Conservation (phyloP, 2,797 vertebrate species). For the Luscinia luscinia region DNA sequence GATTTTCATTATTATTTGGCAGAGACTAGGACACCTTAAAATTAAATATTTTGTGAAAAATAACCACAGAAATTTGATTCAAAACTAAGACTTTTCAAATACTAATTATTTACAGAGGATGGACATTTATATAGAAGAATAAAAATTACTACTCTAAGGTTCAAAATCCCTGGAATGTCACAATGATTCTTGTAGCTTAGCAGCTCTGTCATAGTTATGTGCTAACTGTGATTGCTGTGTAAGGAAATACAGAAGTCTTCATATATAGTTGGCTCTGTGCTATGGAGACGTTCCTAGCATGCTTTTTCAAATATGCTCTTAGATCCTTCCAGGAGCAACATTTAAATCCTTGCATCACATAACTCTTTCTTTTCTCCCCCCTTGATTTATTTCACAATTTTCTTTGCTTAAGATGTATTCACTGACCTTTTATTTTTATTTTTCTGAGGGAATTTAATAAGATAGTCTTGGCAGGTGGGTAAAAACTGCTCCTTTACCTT, state of each 20-base stretch:
- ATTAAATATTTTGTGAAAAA: not conserved
- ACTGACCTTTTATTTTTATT: not conserved
- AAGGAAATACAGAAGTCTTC: not conserved
- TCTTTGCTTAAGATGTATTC: not conserved
- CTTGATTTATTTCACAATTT: not conserved
- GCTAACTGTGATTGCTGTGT: not conserved
- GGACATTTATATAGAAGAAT: not conserved
- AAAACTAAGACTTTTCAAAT: not conserved
- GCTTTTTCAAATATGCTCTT: not conserved
- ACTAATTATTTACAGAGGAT: not conserved
- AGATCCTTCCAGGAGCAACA: not conserved
- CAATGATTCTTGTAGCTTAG: not conserved
- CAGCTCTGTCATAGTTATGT: not conserved
- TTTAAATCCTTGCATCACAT: not conserved
- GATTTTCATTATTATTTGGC: not conserved
- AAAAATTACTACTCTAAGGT: not conserved
- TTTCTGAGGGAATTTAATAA: not conserved
- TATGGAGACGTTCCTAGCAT: accelerated
- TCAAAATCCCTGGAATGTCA: not conserved
- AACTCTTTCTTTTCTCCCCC: accelerated
- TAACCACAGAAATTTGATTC: not conserved
- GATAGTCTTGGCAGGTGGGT: not conserved
- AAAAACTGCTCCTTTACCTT: not conserved
- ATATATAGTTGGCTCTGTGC: not conserved
- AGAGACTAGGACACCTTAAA: not conserved